Conservation (phyloP, 2,888 invertebrate genomes). For the Palloptera scutellata region DNA sequence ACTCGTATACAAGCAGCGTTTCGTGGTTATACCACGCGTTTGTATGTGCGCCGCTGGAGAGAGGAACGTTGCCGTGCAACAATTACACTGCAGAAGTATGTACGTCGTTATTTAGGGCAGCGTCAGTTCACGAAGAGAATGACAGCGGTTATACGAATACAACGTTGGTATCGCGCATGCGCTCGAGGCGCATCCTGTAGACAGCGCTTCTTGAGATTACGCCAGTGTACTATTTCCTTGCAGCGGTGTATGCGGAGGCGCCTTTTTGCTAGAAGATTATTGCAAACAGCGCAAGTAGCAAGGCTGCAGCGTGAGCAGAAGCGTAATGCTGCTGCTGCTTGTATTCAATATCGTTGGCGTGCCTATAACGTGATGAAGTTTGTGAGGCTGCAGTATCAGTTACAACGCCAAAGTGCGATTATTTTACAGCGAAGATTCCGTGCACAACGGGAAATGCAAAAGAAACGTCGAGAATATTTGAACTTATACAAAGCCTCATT, state of each 20-base stretch:
- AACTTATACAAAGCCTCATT: conserved; percentile 37
- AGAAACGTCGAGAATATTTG: conserved; percentile 40
- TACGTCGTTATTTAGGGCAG: conserved; percentile 64
- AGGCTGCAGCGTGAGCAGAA: conserved; percentile 53
- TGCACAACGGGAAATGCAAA: conserved; percentile 46
- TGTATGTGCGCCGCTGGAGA: conserved; percentile 50
- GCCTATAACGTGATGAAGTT: conserved; percentile 40
- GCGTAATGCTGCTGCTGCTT: conserved; percentile 48
- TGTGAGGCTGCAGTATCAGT: conserved; percentile 46
- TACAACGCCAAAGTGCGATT: conserved; percentile 38
- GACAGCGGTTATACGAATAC: conserved; percentile 64
- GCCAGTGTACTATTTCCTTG: conserved; percentile 63
- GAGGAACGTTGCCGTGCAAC: conserved; percentile 58
- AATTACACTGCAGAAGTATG: conserved; percentile 66
- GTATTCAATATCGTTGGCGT: conserved; percentile 64
- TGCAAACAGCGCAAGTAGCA: conserved; percentile 46
- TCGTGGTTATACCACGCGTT: conserved; percentile 55
- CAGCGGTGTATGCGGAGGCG: conserved; percentile 66
- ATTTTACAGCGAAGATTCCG: conserved; percentile 55
- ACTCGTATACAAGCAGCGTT: conserved; percentile 67
- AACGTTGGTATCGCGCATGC: conserved; percentile 66
- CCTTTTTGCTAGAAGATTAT: conserved; percentile 50
- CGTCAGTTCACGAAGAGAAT: conserved; percentile 58
- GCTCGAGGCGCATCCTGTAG: conserved; percentile 62
- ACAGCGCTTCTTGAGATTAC: conserved; percentile 60